These are phyloP conservation scores for Phylloscopus collybita DNA, from an alignment of 2,797 vertebrate genomes.

Conservation along the genomic window DNA sequence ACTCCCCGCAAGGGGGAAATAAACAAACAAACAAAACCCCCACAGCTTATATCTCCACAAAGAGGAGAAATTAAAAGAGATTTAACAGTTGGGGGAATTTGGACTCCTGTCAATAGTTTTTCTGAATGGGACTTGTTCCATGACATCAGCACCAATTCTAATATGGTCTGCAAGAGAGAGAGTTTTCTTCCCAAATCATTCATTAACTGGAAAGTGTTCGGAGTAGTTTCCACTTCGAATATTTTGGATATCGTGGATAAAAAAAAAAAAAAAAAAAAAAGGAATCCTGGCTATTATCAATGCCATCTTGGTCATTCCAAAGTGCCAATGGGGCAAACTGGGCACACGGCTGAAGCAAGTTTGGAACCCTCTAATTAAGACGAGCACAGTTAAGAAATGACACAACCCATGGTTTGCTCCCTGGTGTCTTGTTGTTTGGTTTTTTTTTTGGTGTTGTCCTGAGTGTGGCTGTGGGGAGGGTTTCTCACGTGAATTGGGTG, in stretches of 20 bases:
- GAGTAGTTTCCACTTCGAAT: background rate
- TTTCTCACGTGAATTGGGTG: background rate
- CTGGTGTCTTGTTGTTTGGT: rapidly evolving
- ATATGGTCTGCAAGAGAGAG: background rate
- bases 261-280: background rate
- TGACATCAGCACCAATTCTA: background rate
- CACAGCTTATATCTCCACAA: slow-evolving; percentile 32
- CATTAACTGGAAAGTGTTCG: background rate
- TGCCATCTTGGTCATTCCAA: rapidly evolving
- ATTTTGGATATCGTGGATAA: background rate
- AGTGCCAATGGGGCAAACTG: background rate
- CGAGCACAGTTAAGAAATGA: background rate
- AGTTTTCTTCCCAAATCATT: background rate
- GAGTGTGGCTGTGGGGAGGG: background rate
- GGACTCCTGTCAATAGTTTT: slow-evolving; percentile 37
- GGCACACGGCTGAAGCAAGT: background rate
- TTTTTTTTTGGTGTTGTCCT: background rate
- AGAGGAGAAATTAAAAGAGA: slow-evolving; percentile 48
- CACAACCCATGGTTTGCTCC: background rate
- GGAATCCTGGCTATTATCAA: background rate
- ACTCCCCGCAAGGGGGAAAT: background rate
- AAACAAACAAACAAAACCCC: slow-evolving; percentile 63
- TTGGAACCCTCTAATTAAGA: background rate
- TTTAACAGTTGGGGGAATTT: slow-evolving; percentile 37
- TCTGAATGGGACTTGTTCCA: slow-evolving; percentile 19